Base-by-base conservation (phyloP, 1,140 invertebrate species). In the Cyphomyrmex costatus region DNA sequence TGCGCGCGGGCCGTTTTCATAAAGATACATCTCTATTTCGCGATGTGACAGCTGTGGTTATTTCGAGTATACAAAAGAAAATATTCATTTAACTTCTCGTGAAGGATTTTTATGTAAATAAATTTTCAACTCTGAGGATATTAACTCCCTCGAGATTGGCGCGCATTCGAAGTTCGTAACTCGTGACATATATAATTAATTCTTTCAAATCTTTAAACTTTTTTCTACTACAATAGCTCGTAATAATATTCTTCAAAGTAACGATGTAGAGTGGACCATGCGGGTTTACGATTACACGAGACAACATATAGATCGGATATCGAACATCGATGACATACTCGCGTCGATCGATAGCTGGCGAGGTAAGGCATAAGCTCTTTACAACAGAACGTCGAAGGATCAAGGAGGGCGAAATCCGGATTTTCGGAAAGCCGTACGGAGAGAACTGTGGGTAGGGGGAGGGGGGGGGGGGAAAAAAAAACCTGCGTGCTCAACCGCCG, bases 391-490 rank as follows among this genome's bases (percentile, higher is more conserved):
- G 77, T 16, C 76, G 12, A 63, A 46, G 85, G 88, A 89, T 89
- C 82, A 86, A 60, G 71, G 76, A 12, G 88, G 78, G 86, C 83
- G 88, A 74, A 89, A 89, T 89, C 77, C 87, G 88, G 88, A 89
- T 89, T 89, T 89, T 83, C 68, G 53, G 36, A 46, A 74, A 83
- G 56, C 27, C 27, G 7, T 73, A 71, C 2, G 3, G 27, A 63
- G 56, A 49, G 36, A 12, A 6, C 49, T 16, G 46, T 3, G 3
- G 24, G 16, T 24, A 14, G n/a, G 33, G 16, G 21, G n/a, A 36
- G 30, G 21, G 3, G 2, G 27, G 14, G 51, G 56, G 0, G 8
- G 12, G 56, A 19, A 19, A n/a, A 24, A 4, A 14, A 19, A 8
- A 19, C 2, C 21, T 27, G 24, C 12, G 33, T 21, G 53, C 2